Base-by-base conservation (phyloP, 2,113 vertebrate species). In the Ornithorhynchus anatinus region DNA sequence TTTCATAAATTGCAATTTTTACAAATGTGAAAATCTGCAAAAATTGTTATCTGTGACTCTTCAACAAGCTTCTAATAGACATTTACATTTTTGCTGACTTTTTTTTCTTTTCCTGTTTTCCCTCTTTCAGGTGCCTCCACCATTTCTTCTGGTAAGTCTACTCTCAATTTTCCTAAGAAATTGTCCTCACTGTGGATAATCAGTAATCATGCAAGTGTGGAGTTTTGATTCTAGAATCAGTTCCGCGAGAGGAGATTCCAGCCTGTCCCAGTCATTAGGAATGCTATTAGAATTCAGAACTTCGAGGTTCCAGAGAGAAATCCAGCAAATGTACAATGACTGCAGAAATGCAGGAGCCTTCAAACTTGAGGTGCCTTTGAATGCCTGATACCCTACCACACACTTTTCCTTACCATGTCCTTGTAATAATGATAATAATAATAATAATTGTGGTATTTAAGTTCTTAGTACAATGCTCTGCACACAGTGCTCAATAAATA, bases 101-200 rank as follows among this genome's bases (percentile, higher is more conserved):
- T 50, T 50, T 27, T 6, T 29, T 17, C 57, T 20, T 51, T 27
- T 42, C 7, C 6, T 44, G 16, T 50, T 15, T 9, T 13, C 73
- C 39, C 29, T 35, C 45, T 39, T 76, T 51, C 40, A 87, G 86
- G n/a, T 67, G 8, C n/a, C 33, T 12, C 1, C 27, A 2, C 0
- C 52, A 6, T 54, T 47, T 0, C 27, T 43, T 31, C 2, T 75
- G 86, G 83, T 87, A 87, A 87, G 86, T 87, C 19, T 64, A 11
- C 31, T 67, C 8, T 51, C 38, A 17, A 33, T 29, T 45, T 10
- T 69, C 67, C 54, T 65, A 53, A 77, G n/a, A 63, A 67, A 54
- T 58, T 77, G 63, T 51, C 33, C 3, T 59, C 29, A 1, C 3
- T 70, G 67, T 77, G 5, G n/a, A n/a, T n/a, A n/a, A n/a, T n/a